These are phyloP conservation scores for Temnothorax longispinosus DNA, from an alignment of 1,140 invertebrate genomes.

Conservation along the genomic window DNA sequence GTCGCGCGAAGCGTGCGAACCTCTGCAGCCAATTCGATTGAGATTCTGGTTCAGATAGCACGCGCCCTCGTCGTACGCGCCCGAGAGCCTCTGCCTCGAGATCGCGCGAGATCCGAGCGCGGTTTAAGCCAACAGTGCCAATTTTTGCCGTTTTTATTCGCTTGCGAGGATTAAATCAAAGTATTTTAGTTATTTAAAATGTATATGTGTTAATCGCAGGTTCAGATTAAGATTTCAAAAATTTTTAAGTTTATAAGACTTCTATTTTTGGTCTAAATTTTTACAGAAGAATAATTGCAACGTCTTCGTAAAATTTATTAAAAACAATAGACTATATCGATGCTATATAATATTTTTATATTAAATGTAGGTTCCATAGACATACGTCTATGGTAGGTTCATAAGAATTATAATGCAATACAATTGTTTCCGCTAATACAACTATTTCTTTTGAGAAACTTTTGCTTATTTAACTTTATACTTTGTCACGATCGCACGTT, in stretches of 20 bases:
- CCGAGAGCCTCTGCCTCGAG: slow-evolving; percentile 11
- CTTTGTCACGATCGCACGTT: not conserved
- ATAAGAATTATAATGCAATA: not conserved
- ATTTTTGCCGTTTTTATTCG: not conserved
- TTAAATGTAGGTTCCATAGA: no score
- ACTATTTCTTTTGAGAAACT: not conserved
- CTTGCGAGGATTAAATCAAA: not conserved
- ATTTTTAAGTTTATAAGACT: not conserved
- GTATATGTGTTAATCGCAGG: not conserved
- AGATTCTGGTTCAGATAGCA: slow-evolving; percentile 78
- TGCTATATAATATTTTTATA: no score
- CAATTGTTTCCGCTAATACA: not conserved
- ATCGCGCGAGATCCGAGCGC: slow-evolving; percentile 6
- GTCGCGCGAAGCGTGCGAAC: slow-evolving; percentile 75
- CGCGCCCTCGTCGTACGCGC: slow-evolving; percentile 35
- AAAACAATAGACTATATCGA: not conserved
- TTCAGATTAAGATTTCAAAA: slow-evolving; percentile 2
- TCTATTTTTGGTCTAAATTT: not conserved
- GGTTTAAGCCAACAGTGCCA: not conserved
- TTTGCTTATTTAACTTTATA: not conserved
- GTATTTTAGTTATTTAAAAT: not conserved
- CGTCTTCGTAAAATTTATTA: not conserved
- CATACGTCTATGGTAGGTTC: not conserved
- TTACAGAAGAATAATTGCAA: not conserved
- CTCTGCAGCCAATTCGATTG: slow-evolving; percentile 75